A percentile compares a stretch with the other conserved stretches of the same genome.
phyloP scores from a whole-genome alignment of 2,797 vertebrate genomes.

The Takifugu ocellatus region DNA sequence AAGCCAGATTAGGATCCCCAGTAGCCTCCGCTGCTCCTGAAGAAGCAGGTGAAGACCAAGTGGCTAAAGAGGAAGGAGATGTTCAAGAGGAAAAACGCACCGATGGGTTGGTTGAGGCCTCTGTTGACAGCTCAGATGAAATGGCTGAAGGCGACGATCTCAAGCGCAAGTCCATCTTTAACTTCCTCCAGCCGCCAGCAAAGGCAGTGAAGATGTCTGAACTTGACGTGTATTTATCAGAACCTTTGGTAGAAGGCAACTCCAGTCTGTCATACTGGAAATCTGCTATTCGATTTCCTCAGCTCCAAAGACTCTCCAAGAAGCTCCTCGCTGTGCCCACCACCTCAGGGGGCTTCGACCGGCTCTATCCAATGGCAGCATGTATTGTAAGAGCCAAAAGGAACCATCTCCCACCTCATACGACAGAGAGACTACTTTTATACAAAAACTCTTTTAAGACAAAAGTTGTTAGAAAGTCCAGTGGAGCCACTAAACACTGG shows the following conservation, averaged over 20 bases:
- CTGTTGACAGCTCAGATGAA: slow-evolving; percentile 19
- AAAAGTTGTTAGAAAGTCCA: slow-evolving; percentile 36
- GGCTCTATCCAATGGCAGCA: slow-evolving; percentile 69
- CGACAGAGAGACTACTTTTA: slow-evolving; percentile 75
- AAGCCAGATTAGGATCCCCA: slow-evolving; percentile 34
- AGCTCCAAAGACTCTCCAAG: slow-evolving; percentile 60
- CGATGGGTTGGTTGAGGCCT: neutral
- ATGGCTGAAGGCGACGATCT: slow-evolving; percentile 18
- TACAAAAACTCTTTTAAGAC: slow-evolving; percentile 64
- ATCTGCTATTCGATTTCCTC: slow-evolving; percentile 60
- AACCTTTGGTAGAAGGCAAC: slow-evolving; percentile 52
- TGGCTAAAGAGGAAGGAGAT: slow-evolving; percentile 5
- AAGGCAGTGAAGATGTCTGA: slow-evolving; percentile 61
- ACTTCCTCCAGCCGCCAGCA: slow-evolving; percentile 46
- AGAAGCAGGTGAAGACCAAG: slow-evolving; percentile 15
- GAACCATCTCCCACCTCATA: slow-evolving; percentile 69
- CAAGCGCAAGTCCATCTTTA: slow-evolving; percentile 64
- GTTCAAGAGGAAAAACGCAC: slow-evolving; percentile 17
- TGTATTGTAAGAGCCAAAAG: slow-evolving; percentile 71
- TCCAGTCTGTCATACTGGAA: slow-evolving; percentile 69
- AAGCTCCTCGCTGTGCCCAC: slow-evolving; percentile 70
- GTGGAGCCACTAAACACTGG: slow-evolving; percentile 29
- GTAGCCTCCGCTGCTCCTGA: slow-evolving; percentile 2
- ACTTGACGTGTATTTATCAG: slow-evolving; percentile 67
- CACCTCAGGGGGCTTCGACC: slow-evolving; percentile 73